Conservation (phyloP, 2,797 vertebrate genomes). For the Phyllotis vaccarum region DNA sequence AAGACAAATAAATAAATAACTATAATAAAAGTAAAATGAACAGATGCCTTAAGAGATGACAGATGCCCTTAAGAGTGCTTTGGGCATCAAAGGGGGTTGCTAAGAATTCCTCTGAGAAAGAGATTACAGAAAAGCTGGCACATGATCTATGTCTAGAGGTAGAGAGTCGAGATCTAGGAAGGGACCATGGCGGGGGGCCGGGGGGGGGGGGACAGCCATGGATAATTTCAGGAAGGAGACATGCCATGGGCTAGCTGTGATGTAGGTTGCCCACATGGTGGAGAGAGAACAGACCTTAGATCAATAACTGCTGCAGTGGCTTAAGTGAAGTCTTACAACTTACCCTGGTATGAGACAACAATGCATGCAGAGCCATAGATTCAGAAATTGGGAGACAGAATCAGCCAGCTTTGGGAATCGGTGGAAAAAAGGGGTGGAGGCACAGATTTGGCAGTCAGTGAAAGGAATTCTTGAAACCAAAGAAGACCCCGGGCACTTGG, state of each 20-base stretch:
- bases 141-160: not conserved
- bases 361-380: not conserved
- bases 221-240: not conserved
- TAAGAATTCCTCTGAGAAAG: not conserved
- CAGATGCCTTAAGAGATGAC: conserved; percentile 21
- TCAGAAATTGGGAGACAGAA: not conserved
- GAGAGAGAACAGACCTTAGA: not conserved
- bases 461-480: not conserved
- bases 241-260: no score
- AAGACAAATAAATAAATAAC: conserved; percentile 61
- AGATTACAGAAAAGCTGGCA: not conserved
- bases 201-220: not conserved
- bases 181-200: no score
- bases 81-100: not conserved
- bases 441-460: not conserved
- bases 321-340: not conserved
- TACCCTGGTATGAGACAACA: not conserved
- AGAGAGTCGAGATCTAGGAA: not conserved
- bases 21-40: conserved; percentile 37
- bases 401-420: not conserved
- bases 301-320: not conserved
- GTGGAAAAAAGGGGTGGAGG: not conserved
- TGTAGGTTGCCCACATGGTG: not conserved
- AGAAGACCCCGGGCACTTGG: not conserved
- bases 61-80: no score